These are phyloP conservation scores for Euwallacea fornicatus DNA, from an alignment of 1,140 invertebrate species.

Conservation along the genomic window DNA sequence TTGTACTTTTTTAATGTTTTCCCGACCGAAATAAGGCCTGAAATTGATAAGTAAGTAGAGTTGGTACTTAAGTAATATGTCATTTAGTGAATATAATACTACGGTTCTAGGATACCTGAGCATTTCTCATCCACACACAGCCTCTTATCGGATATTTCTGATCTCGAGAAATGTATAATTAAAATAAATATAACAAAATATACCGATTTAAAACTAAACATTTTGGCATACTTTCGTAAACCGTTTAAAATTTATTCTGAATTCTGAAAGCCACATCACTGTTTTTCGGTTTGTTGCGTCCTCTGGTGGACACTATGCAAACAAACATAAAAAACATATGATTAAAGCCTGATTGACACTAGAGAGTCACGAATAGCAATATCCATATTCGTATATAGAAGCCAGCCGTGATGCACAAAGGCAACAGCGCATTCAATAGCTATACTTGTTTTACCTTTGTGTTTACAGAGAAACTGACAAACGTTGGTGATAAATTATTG, in stretches of 20 bases:
- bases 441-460: too few species aligned
- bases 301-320: constrained; percentile 11
- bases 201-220: constrained; percentile 55
- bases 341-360: not conserved
- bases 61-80: constrained; percentile 6
- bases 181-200: constrained; percentile 52
- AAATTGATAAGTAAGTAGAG: constrained; percentile 50
- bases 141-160: constrained; percentile 61
- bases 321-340: constrained; percentile 28
- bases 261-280: constrained; percentile 32
- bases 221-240: constrained; percentile 46
- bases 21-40: constrained; percentile 68
- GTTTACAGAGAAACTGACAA: too few species aligned
- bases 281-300: constrained; percentile 18
- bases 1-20: constrained; percentile 62
- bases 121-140: constrained; percentile 64
- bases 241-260: constrained; percentile 14
- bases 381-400: too few species aligned
- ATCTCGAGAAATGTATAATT: constrained; percentile 42
- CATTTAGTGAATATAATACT: not conserved
- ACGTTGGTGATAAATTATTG: too few species aligned
- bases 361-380: too few species aligned
- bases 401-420: too few species aligned
- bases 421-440: too few species aligned
- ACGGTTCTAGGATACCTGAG: constrained; percentile 55